Conservation (phyloP, 2,113 vertebrate species). For the Dinomys branickii region DNA sequence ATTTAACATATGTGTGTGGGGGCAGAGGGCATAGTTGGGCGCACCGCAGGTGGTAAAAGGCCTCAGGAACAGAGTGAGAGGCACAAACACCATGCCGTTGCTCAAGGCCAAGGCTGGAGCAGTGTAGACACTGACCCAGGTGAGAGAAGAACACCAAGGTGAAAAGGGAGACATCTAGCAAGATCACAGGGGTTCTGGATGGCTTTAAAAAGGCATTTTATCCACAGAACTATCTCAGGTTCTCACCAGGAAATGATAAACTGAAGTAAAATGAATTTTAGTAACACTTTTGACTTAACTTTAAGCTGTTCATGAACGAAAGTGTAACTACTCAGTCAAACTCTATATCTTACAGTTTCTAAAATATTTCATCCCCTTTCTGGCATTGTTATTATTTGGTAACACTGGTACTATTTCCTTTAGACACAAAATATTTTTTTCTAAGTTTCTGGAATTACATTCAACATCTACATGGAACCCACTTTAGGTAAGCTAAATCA, state of each 20-base stretch:
- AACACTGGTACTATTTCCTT: not conserved
- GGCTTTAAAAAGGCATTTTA: not conserved
- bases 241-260: not conserved
- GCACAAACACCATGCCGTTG: rapidly evolving
- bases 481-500: not conserved
- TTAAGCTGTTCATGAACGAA: not conserved
- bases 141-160: not conserved
- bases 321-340: not conserved
- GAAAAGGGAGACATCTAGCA: not conserved
- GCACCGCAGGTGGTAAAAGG: not conserved
- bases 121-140: too few species aligned
- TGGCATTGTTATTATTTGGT: not conserved
- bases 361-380: not conserved
- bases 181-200: not conserved
- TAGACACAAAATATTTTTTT: not conserved
- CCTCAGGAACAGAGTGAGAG: not conserved
- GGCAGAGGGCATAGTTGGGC: not conserved
- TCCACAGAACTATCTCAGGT: not conserved
- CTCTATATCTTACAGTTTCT: not conserved
- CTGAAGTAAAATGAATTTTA: not conserved
- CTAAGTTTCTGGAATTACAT: not conserved
- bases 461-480: not conserved
- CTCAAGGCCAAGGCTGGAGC: not conserved
- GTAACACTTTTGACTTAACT: not conserved
- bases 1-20: not conserved